phyloP scores from a whole-genome alignment of 2,113 vertebrate species.

The Geothlypis trichas region DNA sequence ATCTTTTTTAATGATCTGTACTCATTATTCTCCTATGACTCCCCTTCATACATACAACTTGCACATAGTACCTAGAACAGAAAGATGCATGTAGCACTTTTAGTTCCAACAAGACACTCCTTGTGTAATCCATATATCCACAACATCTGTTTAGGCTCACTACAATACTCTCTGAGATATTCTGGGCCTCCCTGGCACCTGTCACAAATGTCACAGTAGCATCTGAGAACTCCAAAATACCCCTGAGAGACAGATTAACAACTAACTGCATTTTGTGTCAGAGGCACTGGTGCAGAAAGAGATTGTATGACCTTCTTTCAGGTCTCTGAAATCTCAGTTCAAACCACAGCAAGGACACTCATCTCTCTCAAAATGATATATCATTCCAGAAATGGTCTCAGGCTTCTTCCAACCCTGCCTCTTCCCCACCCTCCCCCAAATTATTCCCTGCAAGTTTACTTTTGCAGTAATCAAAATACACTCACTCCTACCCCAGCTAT shows the following conservation, averaged over 20 bases:
- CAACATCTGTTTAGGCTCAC: neutral
- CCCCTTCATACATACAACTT: neutral
- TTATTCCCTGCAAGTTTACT: neutral
- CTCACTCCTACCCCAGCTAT: neutral
- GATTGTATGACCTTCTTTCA: neutral
- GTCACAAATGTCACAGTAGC: neutral
- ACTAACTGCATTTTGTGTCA: neutral
- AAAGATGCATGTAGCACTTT: neutral
- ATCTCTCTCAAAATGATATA: neutral
- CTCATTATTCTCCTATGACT: neutral
- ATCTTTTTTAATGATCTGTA: neutral
- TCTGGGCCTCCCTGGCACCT: neutral
- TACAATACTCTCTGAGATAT: neutral
- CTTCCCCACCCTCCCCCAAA: neutral
- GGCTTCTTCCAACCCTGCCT: neutral
- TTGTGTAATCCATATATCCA: neutral
- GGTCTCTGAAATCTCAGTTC: neutral
- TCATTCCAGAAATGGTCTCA: neutral
- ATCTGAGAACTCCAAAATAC: neutral
- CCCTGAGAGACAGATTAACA: neutral
- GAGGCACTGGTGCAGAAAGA: neutral
- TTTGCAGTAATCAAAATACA: neutral
- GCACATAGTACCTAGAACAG: neutral
- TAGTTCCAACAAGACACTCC: neutral
- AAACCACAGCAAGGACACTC: neutral